Base-by-base conservation (phyloP, 2,888 invertebrate genomes). In the Creontiades dilutus region DNA sequence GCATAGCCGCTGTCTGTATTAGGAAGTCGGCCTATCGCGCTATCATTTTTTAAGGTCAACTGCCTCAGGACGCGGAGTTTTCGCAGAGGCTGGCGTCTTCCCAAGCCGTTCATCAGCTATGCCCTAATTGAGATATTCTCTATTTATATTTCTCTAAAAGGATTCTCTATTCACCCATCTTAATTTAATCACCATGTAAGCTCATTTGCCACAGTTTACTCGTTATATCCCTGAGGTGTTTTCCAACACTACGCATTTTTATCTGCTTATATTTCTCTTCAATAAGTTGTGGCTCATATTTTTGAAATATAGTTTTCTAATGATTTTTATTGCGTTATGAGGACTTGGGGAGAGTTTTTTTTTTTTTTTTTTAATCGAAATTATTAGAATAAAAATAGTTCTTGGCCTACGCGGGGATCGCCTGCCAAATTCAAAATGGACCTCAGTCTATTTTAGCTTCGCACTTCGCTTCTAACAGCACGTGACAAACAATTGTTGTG, bases 371-470 rank as follows among this genome's bases (percentile, higher is more conserved):
- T 52, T 82, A 52, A 82, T 82, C 52, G 52, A 75, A 46, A 88
- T 88, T 80, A 78, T 78, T 87, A 78, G 88, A 88, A 61, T 80
- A 80, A 78, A 88, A 88, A 88, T 88, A 88, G 88, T 86, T 16
- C 27, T 86, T 28, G 23, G 88, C 55, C 88, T 78, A 19, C 75
- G 75, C 75, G 27, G 78, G 52, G 88, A 78, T 80, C 55, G 88
- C 78, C 88, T 88, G 88, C 88, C 88, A 88, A 88, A 88, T 88
- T 88, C 88, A 78, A 88, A 86, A 28, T 78, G 88, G 88, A 88
- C 88, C 88, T 88, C 88, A 88, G 88, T 88, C 76, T 68, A 61
- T 61, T 88, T 88, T 61, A 16, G 28, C 46, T 23, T 80, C 1
- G 16, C 37, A 75, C 75, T n/a, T 75, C 37, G 61, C 46, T 86